Base-by-base conservation (phyloP, 1,140 invertebrate genomes). In the Drosophila serrata region DNA sequence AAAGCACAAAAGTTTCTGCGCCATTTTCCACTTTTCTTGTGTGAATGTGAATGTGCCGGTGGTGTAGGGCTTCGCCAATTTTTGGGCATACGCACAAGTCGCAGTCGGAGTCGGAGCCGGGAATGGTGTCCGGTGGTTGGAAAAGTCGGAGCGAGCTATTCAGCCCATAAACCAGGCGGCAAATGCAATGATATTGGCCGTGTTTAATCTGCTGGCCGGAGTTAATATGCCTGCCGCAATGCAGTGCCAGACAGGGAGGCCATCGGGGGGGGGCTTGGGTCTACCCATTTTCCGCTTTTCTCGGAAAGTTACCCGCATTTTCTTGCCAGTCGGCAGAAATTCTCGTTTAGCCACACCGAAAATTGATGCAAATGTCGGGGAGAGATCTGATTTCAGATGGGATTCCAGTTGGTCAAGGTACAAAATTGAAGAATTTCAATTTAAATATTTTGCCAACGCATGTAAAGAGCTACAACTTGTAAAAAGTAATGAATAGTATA, bases 1-100 rank as follows among this genome's bases (percentile, higher is more conserved):
- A 77, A 87, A 70, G 73, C 61, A 75, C 68, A 90, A 88, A 88
- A 88, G 64, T 88, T 88, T 90, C 80, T 90, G 64, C 84, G 58
- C 84, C 84, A 88, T 90, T 88, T 88, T 84, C 84, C 76, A 68
- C 80, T 87, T 75, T 75, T 64, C 64, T 67, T 81, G 67, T 78
- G 72, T 59, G 51, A 46, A 70, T 78, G 72, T 59, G 51, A 46
- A 37, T 62, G 53, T 59, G 51, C 35, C 35, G 24, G 33, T 46
- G 12, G 17, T 46, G 12, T 24, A 5, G 45, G 24, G 24, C 7
- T 12, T 56, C 13, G 24, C 22, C 56, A 62, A 43, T 82, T 88
- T 69, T 63, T 46, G 53, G 55, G 46, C 37, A 57, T 61, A 84
- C 72, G 65, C 81, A 74, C 65, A 56, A 75, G 43, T 56, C 76